Evolutionary conservation across 2,888 invertebrate genomes (phyloP).

Genomic region (Hydroisotoma schaefferi): DNA sequence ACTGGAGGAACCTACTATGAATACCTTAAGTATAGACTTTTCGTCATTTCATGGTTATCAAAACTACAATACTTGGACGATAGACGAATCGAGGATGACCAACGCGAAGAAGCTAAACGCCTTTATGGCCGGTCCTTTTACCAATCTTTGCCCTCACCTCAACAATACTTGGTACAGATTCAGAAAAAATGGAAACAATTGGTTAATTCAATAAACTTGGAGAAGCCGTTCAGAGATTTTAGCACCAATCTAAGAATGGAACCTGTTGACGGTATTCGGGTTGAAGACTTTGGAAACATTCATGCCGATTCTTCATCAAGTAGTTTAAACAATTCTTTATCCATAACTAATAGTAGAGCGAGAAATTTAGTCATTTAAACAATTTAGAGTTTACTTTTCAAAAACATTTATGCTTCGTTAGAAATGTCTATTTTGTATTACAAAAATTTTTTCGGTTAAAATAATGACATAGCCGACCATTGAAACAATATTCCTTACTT

Average conservation of each 20-base stretch:
- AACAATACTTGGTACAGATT: slow-evolving; percentile 20
- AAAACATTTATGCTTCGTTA: too few relatives aligned
- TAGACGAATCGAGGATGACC: slow-evolving; percentile 63
- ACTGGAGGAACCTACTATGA: slow-evolving; percentile 73
- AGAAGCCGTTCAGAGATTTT: neutral
- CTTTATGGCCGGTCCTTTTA: slow-evolving; percentile 55
- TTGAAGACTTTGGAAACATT: neutral
- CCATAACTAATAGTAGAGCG: too few relatives aligned
- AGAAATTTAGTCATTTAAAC: too few relatives aligned
- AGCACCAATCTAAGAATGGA: neutral
- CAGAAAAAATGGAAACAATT: slow-evolving; percentile 30
- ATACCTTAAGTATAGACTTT: slow-evolving; percentile 70
- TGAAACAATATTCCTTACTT: too few relatives aligned
- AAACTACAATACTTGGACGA: slow-evolving; percentile 69
- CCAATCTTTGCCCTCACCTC: neutral
- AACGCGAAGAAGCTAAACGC: slow-evolving; percentile 61
- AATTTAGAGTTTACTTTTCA: too few relatives aligned
- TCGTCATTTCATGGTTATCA: slow-evolving; percentile 69
- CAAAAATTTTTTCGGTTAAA: too few relatives aligned
- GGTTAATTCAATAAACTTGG: slow-evolving; percentile 12
- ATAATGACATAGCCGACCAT: too few relatives aligned
- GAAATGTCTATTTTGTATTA: too few relatives aligned
- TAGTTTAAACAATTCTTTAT: slow-evolving; percentile 1
- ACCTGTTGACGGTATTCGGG: neutral
- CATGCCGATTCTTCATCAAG: neutral